These are phyloP conservation scores for Climacteris rufus DNA, from an alignment of 2,113 vertebrate genomes.

Conservation along the genomic window DNA sequence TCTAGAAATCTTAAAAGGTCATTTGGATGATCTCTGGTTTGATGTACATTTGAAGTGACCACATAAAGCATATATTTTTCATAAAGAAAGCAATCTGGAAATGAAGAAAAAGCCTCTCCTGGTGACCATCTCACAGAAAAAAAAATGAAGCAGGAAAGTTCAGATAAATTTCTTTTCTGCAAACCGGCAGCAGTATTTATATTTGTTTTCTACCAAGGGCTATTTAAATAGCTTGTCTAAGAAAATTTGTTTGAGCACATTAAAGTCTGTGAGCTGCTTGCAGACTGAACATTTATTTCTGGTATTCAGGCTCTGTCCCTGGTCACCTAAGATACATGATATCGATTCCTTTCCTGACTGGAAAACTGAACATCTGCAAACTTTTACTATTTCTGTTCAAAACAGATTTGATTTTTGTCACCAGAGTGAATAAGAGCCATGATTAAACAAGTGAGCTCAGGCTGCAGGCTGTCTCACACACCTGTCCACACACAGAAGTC, in stretches of 20 bases:
- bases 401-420: neutral
- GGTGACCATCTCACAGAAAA: neutral
- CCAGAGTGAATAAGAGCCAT: neutral
- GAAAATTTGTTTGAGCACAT: neutral
- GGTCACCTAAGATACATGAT: neutral
- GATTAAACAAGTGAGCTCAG: neutral
- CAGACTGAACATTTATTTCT: neutral
- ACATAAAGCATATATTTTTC: neutral
- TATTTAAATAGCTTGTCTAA: neutral
- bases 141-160: neutral
- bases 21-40: neutral
- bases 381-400: neutral
- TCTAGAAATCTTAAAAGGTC: neutral
- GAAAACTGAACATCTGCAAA: neutral
- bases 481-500: rapidly evolving
- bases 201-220: neutral
- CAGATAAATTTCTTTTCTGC: neutral
- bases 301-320: neutral
- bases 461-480: neutral
- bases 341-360: neutral
- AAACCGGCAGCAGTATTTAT: neutral
- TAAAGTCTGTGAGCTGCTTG: neutral
- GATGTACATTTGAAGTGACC: neutral
- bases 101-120: neutral
- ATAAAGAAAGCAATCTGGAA: neutral